Evolutionary conservation across 2,888 invertebrate genomes (phyloP).

Genomic region (Hyppa rectilinea): DNA sequence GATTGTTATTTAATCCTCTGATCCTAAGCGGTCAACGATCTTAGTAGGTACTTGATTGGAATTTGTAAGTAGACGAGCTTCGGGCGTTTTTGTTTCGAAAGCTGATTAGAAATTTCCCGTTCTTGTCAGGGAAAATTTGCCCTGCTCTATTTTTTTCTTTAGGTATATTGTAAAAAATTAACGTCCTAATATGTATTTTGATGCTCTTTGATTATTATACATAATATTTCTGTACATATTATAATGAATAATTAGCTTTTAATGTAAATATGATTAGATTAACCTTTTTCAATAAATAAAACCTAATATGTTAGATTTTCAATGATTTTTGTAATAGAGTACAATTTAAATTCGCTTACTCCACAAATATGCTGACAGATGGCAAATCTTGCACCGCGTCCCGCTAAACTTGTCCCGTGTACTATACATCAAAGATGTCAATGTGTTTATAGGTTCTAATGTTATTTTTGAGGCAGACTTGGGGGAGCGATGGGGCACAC

Average conservation of each 20-base stretch:
- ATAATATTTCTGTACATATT: too few species aligned
- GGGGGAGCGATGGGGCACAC: slow-evolving; percentile 71
- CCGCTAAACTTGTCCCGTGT: slow-evolving; percentile 16
- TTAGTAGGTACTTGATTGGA: slow-evolving; percentile 43
- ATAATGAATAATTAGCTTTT: too few species aligned
- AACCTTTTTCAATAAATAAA: too few species aligned
- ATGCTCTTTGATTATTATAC: too few species aligned
- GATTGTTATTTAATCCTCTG: slow-evolving; percentile 46
- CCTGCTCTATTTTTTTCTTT: slow-evolving; percentile 8
- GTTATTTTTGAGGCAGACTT: slow-evolving; percentile 76
- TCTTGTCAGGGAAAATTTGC: slow-evolving; percentile 20
- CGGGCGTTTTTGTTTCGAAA: slow-evolving; percentile 47
- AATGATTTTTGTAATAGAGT: neutral
- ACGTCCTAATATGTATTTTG: too few species aligned
- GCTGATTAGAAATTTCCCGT: slow-evolving; percentile 57
- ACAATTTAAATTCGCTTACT: neutral
- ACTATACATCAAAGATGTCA: slow-evolving; percentile 40
- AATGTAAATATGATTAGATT: too few species aligned
- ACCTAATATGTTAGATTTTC: slow-evolving; percentile 16
- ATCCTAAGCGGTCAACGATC: slow-evolving; percentile 45
- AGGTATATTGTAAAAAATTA: slow-evolving; percentile 8
- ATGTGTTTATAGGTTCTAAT: slow-evolving; percentile 67
- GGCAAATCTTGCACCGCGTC: slow-evolving; percentile 25
- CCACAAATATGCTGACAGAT: neutral
- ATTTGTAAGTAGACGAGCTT: slow-evolving; percentile 51